These are phyloP conservation scores for Sturnus vulgaris DNA, from an alignment of 2,113 vertebrate genomes.

Conservation along the genomic window DNA sequence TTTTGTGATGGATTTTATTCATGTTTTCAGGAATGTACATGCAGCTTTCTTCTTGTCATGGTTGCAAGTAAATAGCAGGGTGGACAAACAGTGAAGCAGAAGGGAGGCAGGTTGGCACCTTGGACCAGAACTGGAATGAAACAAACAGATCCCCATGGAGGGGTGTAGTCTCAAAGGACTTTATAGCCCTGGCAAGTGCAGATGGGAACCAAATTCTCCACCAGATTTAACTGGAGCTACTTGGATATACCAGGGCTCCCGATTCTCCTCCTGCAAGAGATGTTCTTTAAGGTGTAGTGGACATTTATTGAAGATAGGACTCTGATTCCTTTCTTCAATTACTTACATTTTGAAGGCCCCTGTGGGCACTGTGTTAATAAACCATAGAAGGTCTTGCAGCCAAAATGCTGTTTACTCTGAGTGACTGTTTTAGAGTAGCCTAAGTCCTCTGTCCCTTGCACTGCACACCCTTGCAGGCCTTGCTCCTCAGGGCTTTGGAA, in stretches of 20 bases:
- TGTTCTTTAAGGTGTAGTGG: neutral
- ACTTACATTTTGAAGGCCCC: neutral
- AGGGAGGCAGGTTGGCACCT: neutral
- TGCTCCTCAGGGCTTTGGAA: neutral
- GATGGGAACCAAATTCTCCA: neutral
- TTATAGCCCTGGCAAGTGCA: neutral
- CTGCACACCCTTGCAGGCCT: accelerated
- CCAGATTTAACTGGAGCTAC: neutral
- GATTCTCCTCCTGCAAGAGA: neutral
- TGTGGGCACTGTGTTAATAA: neutral
- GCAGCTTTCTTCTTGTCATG: neutral
- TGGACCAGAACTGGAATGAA: neutral
- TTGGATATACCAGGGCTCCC: neutral
- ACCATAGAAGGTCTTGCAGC: neutral
- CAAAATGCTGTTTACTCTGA: neutral
- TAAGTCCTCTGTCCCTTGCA: neutral
- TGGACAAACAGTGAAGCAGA: neutral
- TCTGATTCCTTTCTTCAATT: neutral
- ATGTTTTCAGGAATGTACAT: neutral
- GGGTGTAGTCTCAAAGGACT: neutral
- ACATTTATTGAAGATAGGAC: neutral
- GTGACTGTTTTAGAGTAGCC: accelerated
- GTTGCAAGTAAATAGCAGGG: neutral
- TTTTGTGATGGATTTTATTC: neutral
- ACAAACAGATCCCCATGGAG: neutral